Percentiles rank a stretch among this genome's conserved stretches.
Conservation (phyloP, 1,140 invertebrate species). For the Drosophila lini region DNA sequence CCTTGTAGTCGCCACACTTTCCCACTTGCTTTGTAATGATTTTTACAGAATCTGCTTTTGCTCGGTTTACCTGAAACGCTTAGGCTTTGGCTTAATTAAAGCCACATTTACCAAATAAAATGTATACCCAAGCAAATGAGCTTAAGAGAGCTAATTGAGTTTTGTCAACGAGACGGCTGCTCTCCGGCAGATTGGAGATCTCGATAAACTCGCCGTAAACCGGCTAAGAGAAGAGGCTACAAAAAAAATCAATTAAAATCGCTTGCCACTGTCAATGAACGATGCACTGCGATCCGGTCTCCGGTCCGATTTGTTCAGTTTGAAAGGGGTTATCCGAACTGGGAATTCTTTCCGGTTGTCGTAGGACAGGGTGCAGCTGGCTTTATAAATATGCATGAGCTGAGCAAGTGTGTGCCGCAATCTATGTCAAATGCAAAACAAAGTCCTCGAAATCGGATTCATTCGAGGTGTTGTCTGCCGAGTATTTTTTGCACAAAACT, state of each 20-base stretch:
- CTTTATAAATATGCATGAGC: slow-evolving; percentile 42
- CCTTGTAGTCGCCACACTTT: not conserved
- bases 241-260: slow-evolving; percentile 40
- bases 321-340: slow-evolving; percentile 14
- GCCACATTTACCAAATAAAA: slow-evolving; percentile 72
- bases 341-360: slow-evolving; percentile 41
- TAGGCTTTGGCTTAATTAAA: slow-evolving; percentile 69
- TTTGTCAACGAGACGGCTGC: slow-evolving; percentile 26
- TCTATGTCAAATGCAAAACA: slow-evolving; percentile 69
- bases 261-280: slow-evolving; percentile 24
- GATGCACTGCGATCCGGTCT: slow-evolving; percentile 21
- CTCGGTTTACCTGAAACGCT: slow-evolving; percentile 55
- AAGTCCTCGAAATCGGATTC: slow-evolving; percentile 6
- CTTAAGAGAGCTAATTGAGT: slow-evolving; percentile 70
- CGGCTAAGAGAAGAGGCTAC: slow-evolving; percentile 29
- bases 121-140: slow-evolving; percentile 66
- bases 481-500: slow-evolving; percentile 5
- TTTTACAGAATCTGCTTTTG: slow-evolving; percentile 40
- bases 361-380: slow-evolving; percentile 29
- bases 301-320: slow-evolving; percentile 36
- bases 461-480: slow-evolving; percentile 13
- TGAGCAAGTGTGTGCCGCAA: slow-evolving; percentile 27
- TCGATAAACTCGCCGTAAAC: slow-evolving; percentile 58
- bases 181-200: slow-evolving; percentile 14
- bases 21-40: slow-evolving; percentile 41